Evolutionary conservation across 2,797 vertebrate genomes (phyloP).

Genomic region (Sebastes variabilis): DNA sequence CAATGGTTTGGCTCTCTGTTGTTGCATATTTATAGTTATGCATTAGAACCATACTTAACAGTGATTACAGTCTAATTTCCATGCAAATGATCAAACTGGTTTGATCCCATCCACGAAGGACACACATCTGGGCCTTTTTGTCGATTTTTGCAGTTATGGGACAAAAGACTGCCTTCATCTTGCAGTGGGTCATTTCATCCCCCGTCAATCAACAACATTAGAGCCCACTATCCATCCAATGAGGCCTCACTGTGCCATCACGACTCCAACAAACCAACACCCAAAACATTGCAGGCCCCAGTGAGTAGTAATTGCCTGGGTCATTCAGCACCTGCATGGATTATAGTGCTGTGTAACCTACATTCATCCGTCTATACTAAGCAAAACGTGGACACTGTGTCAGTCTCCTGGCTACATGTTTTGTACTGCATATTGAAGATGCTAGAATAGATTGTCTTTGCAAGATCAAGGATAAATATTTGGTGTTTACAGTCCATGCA

Average conservation of each 20-base stretch:
- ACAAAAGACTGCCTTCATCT: slow-evolving; percentile 62
- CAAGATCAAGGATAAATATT: neutral
- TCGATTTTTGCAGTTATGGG: slow-evolving; percentile 41
- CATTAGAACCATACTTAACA: no score
- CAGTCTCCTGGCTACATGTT: neutral
- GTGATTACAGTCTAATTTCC: neutral
- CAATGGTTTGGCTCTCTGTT: no score
- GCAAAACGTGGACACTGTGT: neutral
- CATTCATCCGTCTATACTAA: slow-evolving; percentile 25
- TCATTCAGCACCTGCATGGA: slow-evolving; percentile 7
- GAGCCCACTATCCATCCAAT: neutral
- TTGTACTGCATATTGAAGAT: neutral
- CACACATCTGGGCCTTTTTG: slow-evolving; percentile 44
- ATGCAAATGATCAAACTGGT: neutral
- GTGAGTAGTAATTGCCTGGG: slow-evolving; percentile 28
- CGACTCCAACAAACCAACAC: neutral
- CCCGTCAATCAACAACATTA: neutral
- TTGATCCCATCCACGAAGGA: neutral
- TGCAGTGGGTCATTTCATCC: slow-evolving; percentile 37
- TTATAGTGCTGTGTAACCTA: slow-evolving; percentile 25
- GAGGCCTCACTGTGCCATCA: slow-evolving; percentile 6
- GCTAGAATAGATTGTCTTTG: neutral
- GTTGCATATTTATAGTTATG: no score
- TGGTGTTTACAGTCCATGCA: neutral
- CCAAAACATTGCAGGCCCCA: slow-evolving; percentile 14